These are phyloP conservation scores for Chloropsis cyanopogon DNA, from an alignment of 2,113 vertebrate genomes.

Conservation along the genomic window DNA sequence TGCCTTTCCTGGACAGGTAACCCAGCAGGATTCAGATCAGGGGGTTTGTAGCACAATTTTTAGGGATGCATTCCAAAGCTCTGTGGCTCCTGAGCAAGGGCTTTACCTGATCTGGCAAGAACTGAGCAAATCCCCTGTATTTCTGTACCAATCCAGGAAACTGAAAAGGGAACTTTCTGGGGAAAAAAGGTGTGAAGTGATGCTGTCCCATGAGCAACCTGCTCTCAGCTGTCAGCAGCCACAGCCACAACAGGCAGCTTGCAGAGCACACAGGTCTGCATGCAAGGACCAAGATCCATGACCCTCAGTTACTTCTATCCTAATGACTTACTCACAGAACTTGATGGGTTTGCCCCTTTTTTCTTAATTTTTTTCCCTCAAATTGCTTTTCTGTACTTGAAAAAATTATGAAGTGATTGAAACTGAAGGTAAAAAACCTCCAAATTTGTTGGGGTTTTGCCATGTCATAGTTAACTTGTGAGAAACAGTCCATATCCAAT, in stretches of 20 bases:
- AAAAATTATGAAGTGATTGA: background rate
- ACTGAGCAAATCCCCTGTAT: background rate
- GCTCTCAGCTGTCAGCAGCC: background rate
- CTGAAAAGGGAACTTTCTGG: background rate
- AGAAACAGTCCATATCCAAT: background rate
- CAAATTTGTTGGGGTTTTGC: background rate
- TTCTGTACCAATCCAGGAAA: background rate
- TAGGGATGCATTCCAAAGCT: background rate
- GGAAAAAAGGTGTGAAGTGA: background rate
- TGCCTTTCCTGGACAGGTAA: background rate
- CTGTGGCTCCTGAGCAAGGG: background rate
- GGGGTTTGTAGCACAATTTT: background rate
- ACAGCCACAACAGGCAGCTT: background rate
- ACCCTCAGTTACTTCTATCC: background rate
- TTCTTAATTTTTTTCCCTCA: background rate
- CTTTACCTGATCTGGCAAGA: background rate
- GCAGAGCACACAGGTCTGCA: background rate
- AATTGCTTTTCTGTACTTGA: background rate
- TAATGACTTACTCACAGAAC: background rate
- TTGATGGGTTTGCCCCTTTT: background rate
- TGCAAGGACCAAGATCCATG: background rate
- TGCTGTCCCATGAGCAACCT: background rate
- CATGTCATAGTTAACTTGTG: background rate
- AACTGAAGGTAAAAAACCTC: background rate
- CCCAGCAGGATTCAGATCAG: background rate